These are phyloP conservation scores for Scotopteryx bipunctaria DNA, from an alignment of 2,888 invertebrate genomes.

Conservation along the genomic window DNA sequence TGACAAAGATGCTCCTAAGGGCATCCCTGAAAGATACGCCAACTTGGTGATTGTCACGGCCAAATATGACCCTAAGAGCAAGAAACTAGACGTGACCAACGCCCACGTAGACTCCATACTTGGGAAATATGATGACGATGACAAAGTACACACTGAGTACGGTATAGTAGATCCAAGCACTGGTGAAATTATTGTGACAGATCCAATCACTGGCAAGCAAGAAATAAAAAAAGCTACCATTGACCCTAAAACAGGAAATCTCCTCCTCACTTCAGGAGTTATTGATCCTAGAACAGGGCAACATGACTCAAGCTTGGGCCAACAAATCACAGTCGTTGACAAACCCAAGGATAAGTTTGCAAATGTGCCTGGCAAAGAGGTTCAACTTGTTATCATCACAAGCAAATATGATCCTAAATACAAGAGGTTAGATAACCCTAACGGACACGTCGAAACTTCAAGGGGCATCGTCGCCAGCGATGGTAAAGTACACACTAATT, in stretches of 20 bases:
- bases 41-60: slow-evolving; percentile 82
- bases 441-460: slow-evolving; percentile 77
- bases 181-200: slow-evolving; percentile 82
- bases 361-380: slow-evolving; percentile 72
- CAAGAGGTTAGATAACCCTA: slow-evolving; percentile 79
- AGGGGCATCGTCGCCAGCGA: slow-evolving; percentile 67
- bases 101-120: slow-evolving; percentile 70
- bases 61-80: slow-evolving; percentile 82
- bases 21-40: slow-evolving; percentile 74
- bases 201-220: slow-evolving; percentile 85
- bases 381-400: slow-evolving; percentile 79
- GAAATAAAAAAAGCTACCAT: slow-evolving; percentile 85
- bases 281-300: slow-evolving; percentile 83
- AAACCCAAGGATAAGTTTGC: slow-evolving; percentile 71
- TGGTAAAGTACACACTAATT: slow-evolving; percentile 79
- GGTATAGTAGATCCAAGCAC: slow-evolving; percentile 83
- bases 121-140: slow-evolving; percentile 68
- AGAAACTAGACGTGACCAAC: slow-evolving; percentile 78
- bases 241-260: slow-evolving; percentile 85
- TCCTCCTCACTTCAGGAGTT: slow-evolving; percentile 82
- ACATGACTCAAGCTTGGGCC: slow-evolving; percentile 82
- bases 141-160: slow-evolving; percentile 83
- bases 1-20: slow-evolving; percentile 73
- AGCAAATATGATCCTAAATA: slow-evolving; percentile 83
- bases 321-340: slow-evolving; percentile 74